These are phyloP conservation scores for Cyclopterus lumpus DNA, from an alignment of 2,797 vertebrate genomes.

Conservation along the genomic window DNA sequence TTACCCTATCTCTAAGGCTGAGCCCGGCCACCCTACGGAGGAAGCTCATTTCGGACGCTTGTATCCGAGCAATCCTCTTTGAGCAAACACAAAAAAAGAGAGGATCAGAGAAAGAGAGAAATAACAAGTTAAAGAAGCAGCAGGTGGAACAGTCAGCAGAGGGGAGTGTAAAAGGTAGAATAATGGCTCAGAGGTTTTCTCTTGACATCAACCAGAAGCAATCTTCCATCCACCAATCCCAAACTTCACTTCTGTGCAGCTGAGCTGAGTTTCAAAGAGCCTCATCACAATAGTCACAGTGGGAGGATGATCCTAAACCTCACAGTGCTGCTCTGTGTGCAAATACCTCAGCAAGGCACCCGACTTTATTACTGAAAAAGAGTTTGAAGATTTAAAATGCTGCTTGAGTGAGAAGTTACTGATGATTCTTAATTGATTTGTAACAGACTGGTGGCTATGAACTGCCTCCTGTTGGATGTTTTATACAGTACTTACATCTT, in stretches of 20 bases:
- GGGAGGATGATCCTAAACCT: conserved; percentile 9
- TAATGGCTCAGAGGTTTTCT: not conserved
- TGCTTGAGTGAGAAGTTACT: conserved; percentile 37
- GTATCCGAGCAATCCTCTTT: not conserved
- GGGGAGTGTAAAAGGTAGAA: not conserved
- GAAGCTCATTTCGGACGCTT: too few relatives aligned
- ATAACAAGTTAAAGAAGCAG: not conserved
- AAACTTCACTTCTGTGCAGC: conserved; percentile 1
- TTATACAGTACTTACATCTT: not conserved
- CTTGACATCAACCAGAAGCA: conserved; percentile 10
- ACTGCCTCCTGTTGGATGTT: conserved; percentile 7
- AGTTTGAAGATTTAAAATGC: conserved; percentile 37
- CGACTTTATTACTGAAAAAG: conserved; percentile 20
- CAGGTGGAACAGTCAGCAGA: not conserved
- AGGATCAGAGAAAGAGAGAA: not conserved
- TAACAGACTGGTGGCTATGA: conserved; percentile 21
- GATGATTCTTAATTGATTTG: conserved; percentile 36
- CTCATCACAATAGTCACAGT: conserved; percentile 22
- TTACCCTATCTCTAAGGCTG: too few relatives aligned
- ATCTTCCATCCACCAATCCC: not conserved
- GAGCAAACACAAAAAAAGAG: not conserved
- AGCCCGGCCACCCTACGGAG: too few relatives aligned
- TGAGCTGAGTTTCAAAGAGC: conserved; percentile 27
- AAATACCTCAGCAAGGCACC: conserved; percentile 13
- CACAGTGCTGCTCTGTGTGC: conserved; percentile 3